Base-by-base conservation (phyloP, 1,140 invertebrate genomes). In the Pteromalus puparum region DNA sequence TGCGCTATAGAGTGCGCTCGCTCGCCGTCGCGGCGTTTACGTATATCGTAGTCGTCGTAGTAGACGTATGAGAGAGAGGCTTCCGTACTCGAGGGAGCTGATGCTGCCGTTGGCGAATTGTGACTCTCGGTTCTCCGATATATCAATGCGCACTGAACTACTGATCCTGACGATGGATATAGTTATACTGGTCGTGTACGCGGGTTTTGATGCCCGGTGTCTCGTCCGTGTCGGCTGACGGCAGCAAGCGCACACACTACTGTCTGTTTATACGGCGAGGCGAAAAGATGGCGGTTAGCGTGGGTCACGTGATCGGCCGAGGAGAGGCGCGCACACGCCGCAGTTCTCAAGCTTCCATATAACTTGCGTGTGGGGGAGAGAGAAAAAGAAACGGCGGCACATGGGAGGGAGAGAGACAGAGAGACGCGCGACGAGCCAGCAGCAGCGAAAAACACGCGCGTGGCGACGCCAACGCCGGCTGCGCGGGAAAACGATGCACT, bases 261-360 rank as follows among this genome's bases (percentile, higher is more conserved):
- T 30, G 26, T 91, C 90, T 93, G 92, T 93, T 93, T 93, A 93
- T 93, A 92, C 91, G 91, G 30, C 67, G 91, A 89, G 91, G 90
- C 88, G 90, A 89, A 92, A 94, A 93, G 92, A 93, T 93, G 93
- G 93, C 93, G 92, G 93, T 92, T 93, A 93, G 93, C 93, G 93
- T 94, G 92, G 93, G 93, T 94, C 93, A 94, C 93, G 93, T 93
- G 92, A 93, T 86, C 12, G 1, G 15, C 38, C 70, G 28, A 28
- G 65, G 65, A 79, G 77, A 79, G 68, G 76, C 67, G 65, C 74
- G 82, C 75, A 78, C 26, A 72, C 75, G 67, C 75, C 70, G 72
- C 67, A 1, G 24, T 34, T 5, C 53, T 30, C 15, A 26, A 9
- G 7, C 4, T 26, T 10, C 3, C 24, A 34, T 34, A 34, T 48